A percentile compares a stretch with the other conserved stretches of the same genome.
These are phyloP conservation scores for Xestia xanthographa DNA, from an alignment of 2,888 invertebrate species.

Conservation along the genomic window DNA sequence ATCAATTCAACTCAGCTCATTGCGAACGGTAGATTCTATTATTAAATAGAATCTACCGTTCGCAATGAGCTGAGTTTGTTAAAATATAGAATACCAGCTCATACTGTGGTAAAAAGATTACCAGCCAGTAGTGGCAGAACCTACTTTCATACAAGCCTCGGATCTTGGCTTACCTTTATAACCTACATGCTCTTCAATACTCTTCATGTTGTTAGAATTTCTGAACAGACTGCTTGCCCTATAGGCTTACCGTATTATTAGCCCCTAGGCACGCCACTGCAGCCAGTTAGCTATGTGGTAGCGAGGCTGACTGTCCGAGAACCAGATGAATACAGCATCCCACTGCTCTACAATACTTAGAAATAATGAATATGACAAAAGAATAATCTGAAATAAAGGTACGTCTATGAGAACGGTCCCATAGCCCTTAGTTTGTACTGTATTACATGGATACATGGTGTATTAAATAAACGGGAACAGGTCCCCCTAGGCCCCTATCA, in stretches of 20 bases:
- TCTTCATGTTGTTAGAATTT: too few species aligned
- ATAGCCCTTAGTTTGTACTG: background rate
- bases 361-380: background rate
- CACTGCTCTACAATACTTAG: background rate
- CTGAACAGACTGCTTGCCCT: too few species aligned
- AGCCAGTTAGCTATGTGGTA: background rate
- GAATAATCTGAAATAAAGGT: background rate
- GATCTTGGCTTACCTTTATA: too few species aligned
- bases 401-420: background rate
- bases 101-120: background rate
- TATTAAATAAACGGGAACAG: slow-evolving; percentile 1
- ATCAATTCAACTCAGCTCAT: too few species aligned
- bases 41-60: background rate
- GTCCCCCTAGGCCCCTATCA: slow-evolving; percentile 30
- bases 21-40: too few species aligned
- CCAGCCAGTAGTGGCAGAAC: background rate
- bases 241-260: too few species aligned
- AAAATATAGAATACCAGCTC: background rate
- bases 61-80: background rate
- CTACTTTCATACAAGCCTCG: too few species aligned
- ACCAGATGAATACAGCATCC: background rate
- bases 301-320: background rate
- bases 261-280: too few species aligned
- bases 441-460: background rate
- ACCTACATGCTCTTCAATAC: too few species aligned